phyloP scores from a whole-genome alignment of 1,140 invertebrate genomes.

The Phymastichus coffea region DNA sequence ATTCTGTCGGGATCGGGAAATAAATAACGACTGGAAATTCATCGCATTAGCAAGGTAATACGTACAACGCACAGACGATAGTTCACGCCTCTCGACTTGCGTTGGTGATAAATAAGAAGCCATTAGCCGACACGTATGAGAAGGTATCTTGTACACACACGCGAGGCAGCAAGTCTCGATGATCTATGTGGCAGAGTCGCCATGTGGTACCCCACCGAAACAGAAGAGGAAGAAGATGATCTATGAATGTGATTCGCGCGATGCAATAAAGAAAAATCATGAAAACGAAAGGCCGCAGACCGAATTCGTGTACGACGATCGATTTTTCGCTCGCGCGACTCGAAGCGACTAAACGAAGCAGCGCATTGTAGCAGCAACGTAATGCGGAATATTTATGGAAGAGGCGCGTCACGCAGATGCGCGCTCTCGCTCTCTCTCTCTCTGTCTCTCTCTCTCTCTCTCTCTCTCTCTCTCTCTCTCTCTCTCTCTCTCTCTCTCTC shows the following conservation, averaged over 20 bases:
- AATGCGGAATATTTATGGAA: conserved; percentile 31
- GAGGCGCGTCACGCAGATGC: neutral
- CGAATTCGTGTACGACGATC: neutral
- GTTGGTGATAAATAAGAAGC: conserved; percentile 6
- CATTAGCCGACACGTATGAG: neutral
- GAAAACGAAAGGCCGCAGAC: too few species aligned
- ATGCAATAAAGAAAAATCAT: too few species aligned
- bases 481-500: too few species aligned
- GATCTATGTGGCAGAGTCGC: neutral
- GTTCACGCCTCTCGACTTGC: too few species aligned
- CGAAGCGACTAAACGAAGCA: conserved; percentile 28
- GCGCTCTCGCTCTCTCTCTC: too few species aligned
- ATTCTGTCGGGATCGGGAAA: neutral
- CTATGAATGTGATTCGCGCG: too few species aligned
- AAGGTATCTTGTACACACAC: neutral
- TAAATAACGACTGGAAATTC: neutral
- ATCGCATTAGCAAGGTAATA: neutral
- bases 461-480: too few species aligned
- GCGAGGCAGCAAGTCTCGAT: neutral
- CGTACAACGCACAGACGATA: too few species aligned
- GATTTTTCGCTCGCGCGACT: conserved; percentile 1
- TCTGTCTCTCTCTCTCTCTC: neutral
- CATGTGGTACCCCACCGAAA: neutral
- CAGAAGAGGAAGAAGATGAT: neutral
- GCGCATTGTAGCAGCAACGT: neutral